Conservation (phyloP, 2,888 invertebrate genomes). For the Hecatera dysodea region DNA sequence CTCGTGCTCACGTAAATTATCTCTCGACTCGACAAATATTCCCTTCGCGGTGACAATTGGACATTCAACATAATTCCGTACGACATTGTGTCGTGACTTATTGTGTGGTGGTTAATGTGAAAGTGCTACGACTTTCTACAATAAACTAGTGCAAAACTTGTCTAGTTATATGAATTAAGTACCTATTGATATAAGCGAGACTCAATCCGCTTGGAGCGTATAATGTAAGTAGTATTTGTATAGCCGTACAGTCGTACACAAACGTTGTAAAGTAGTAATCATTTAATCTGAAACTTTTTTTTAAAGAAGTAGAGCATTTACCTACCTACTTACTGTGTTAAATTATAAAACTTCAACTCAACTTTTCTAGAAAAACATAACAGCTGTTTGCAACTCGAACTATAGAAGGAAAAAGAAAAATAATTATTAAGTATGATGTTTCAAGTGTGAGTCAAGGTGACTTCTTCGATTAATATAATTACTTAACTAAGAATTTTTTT, state of each 20-base stretch:
- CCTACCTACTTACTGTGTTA: no score
- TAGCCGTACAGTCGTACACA: not conserved
- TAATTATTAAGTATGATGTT: not conserved
- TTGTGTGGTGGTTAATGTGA: constrained; percentile 71
- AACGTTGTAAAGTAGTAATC: not conserved
- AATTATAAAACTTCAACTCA: not conserved
- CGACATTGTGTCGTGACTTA: constrained; percentile 63
- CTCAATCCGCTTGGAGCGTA: constrained; percentile 38
- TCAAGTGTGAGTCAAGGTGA: constrained; percentile 19
- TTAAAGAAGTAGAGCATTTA: not conserved
- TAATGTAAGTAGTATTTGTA: constrained; percentile 54
- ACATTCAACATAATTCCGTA: constrained; percentile 56
- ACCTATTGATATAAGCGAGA: constrained; percentile 57
- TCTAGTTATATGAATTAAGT: constrained; percentile 64
- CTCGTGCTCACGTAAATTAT: constrained; percentile 47
- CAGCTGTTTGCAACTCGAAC: not conserved
- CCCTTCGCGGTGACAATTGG: constrained; percentile 72
- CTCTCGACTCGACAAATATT: constrained; percentile 43
- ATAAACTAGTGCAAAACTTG: constrained; percentile 67
- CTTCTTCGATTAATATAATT: not conserved
- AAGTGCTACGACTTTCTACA: constrained; percentile 82
- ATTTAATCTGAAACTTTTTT: constrained; percentile 10
- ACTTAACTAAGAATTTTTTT: not conserved
- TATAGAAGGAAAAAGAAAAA: constrained; percentile 1
- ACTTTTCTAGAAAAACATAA: not conserved